Conservation (phyloP, 2,797 vertebrate species). For the Phataginus tetradactyla region DNA sequence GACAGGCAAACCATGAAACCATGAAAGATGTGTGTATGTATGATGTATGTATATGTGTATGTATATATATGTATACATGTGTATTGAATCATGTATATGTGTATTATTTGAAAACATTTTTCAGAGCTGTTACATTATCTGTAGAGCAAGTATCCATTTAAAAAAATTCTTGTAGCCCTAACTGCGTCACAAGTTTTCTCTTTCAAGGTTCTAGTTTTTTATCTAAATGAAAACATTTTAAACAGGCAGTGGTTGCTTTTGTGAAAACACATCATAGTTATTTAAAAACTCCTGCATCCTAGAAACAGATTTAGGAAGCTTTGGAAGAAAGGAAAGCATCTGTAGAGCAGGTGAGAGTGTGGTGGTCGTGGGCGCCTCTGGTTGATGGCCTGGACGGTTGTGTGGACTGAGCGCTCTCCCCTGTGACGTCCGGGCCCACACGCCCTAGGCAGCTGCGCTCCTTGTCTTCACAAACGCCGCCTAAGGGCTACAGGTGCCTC, state of each 20-base stretch:
- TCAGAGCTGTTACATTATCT: neutral
- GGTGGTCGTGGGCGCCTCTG: neutral
- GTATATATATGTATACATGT: neutral
- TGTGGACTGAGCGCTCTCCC: constrained; percentile 60
- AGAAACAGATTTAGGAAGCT: constrained; percentile 32
- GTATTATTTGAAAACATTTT: neutral
- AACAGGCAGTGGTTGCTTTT: neutral
- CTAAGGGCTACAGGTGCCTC: constrained; percentile 66
- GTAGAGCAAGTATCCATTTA: neutral
- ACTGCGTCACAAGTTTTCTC: neutral
- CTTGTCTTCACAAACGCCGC: neutral
- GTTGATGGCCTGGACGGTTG: constrained; percentile 19
- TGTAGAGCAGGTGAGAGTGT: neutral
- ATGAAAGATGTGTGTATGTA: neutral
- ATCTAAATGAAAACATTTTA: constrained; percentile 13
- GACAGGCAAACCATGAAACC: neutral
- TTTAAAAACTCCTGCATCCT: neutral
- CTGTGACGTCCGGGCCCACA: neutral
- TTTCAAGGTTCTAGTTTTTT: neutral
- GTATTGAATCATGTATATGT: neutral
- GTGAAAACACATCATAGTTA: neutral
- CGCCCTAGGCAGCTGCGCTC: neutral
- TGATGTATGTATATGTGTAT: neutral
- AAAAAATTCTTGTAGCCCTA: neutral
- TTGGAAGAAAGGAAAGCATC: neutral